Percentiles rank a stretch among this genome's conserved stretches.
Conservation (phyloP, 2,888 invertebrate species). For the Synanthedon formicaeformis region DNA sequence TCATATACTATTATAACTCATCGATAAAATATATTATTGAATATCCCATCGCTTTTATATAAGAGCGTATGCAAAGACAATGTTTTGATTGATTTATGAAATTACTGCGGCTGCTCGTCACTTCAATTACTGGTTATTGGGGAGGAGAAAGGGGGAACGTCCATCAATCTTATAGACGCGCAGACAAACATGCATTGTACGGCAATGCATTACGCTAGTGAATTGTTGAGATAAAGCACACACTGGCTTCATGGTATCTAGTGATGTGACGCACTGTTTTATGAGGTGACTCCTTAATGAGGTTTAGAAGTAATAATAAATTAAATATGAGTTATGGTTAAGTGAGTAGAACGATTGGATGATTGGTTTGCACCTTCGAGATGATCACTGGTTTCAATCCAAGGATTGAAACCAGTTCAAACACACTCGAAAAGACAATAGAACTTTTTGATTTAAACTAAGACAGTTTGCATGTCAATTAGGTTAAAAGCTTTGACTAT, state of each 20-base stretch:
- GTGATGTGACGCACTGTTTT: not conserved
- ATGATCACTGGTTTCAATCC: too few species aligned
- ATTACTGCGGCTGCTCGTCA: constrained; percentile 25
- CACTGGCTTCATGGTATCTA: not conserved
- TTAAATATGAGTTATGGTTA: too few species aligned
- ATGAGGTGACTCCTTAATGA: not conserved
- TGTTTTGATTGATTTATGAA: constrained; percentile 36
- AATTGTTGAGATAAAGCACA: constrained; percentile 6
- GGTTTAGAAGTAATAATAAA: not conserved
- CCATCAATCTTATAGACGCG: constrained; percentile 38
- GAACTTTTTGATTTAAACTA: too few species aligned
- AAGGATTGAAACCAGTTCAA: too few species aligned
- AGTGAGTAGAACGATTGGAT: too few species aligned
- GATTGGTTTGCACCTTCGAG: too few species aligned
- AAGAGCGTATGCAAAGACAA: constrained; percentile 17
- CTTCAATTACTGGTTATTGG: constrained; percentile 23
- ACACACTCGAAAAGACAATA: too few species aligned
- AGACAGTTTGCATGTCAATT: too few species aligned
- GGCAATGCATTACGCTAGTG: constrained; percentile 5
- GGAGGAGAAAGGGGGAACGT: constrained; percentile 9
- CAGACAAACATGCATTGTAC: constrained; percentile 9
- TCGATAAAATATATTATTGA: not conserved
- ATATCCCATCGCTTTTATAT: constrained; percentile 1
- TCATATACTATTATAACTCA: not conserved
- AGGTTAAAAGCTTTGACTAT: too few species aligned